Evolutionary conservation across 2,888 invertebrate species (phyloP).

Genomic region (Flexamia atlantica): DNA sequence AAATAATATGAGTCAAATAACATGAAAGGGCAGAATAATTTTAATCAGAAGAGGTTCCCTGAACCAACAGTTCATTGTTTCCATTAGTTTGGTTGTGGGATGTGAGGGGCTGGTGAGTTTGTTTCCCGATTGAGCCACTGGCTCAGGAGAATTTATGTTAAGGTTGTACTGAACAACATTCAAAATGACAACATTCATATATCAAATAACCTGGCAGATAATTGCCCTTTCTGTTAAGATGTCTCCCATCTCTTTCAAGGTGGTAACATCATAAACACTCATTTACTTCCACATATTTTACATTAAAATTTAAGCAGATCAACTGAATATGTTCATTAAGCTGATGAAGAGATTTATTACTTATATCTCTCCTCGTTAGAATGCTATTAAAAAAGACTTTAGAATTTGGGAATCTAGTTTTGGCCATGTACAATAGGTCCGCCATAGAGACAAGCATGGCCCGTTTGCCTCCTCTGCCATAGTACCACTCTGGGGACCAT

Average conservation of each 20-base stretch:
- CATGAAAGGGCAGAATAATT: no score
- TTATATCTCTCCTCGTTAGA: not conserved
- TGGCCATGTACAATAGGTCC: not conserved
- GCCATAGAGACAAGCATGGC: not conserved
- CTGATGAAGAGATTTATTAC: not conserved
- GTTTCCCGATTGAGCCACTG: no score
- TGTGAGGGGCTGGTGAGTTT: no score
- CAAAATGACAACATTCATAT: not conserved
- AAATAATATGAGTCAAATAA: no score
- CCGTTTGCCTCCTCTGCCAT: not conserved
- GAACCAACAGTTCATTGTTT: no score
- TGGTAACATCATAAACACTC: not conserved
- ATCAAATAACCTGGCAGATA: not conserved
- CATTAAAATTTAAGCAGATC: not conserved
- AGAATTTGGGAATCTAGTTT: conserved; percentile 5
- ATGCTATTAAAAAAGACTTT: not conserved
- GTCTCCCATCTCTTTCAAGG: not conserved
- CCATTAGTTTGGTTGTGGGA: no score
- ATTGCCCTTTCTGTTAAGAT: not conserved
- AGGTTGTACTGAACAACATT: no score
- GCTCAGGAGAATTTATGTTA: no score
- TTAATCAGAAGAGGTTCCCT: no score
- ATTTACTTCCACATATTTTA: not conserved
- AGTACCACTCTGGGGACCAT: not conserved
- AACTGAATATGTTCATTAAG: not conserved